Base-by-base conservation (phyloP, 1,140 invertebrate species). In the Penaeus japonicus region DNA sequence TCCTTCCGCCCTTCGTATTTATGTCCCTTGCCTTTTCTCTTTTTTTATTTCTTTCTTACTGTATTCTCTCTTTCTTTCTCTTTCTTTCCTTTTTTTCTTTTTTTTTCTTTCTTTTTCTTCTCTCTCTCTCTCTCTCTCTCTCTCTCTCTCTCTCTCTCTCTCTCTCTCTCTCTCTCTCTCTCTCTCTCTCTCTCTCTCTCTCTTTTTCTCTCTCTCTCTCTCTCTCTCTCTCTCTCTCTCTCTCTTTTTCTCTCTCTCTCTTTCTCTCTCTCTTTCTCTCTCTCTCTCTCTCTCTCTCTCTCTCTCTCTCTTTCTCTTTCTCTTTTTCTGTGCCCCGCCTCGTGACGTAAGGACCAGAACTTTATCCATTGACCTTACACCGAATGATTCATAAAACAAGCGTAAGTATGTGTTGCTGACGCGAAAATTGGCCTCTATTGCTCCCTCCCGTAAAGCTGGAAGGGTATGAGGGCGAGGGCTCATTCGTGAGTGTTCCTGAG, bases 91-190 rank as follows among this genome's bases (percentile, higher is more conserved):
- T 79, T 17, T 55, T 1, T 55, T 4, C 30, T n/a, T 59, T 24
- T 81, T 10, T 81, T 20, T 80, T 39, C 54, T 39, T 54, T 20
- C n/a, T 4, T 54, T 20, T 54, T 4, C n/a, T 20, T 80, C 78
- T 80, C 78, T 54, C 78, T 80, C 47, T 80, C 78, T 80, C 78
- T 54, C 47, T 54, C 47, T 54, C 47, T 54, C 47, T 54, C 78
- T 54, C 78, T 80, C 78, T 80, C 78, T 54, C 78, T 54, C 47
- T 80, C 78, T 80, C 20, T 80, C 78, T 80, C 78, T 80, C 78
- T 80, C 35, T 54, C 78, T 22, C 77, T 79, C 77, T 39, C n/a
- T 18, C 17, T 32, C 77, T 32, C 32, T 32, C 77, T 32, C 77
- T 79, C 32, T 79, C 32, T 79, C 77, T 47, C 18, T 18, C 32